Evolutionary conservation across 2,888 invertebrate genomes (phyloP).

Genomic region (Ennomos erosarius): DNA sequence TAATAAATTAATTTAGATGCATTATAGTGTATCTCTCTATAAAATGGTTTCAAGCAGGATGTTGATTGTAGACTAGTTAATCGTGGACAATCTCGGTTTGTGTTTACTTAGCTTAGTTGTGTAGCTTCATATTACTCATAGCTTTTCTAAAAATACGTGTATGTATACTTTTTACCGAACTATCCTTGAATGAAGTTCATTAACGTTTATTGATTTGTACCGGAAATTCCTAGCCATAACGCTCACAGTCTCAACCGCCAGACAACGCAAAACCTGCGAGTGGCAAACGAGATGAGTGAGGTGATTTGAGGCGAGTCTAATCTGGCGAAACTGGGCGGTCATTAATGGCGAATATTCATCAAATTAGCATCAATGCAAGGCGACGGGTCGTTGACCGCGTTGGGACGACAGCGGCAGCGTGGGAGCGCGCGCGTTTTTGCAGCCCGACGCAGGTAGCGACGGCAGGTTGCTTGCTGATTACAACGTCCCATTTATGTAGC

Average conservation of each 20-base stretch:
- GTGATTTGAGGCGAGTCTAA: slow-evolving; percentile 18
- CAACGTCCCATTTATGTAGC: slow-evolving; percentile 37
- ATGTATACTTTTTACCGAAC: background rate
- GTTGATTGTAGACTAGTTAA: too few species aligned
- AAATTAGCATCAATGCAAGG: slow-evolving; percentile 75
- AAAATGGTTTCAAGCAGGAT: too few species aligned
- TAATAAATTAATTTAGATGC: too few species aligned
- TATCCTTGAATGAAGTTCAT: background rate
- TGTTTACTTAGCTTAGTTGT: too few species aligned
- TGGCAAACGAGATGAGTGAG: background rate
- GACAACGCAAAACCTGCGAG: background rate
- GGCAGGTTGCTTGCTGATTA: slow-evolving; percentile 45
- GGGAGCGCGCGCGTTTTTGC: slow-evolving; percentile 76
- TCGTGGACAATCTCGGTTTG: too few species aligned
- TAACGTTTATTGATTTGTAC: background rate
- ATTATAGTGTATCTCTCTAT: too few species aligned
- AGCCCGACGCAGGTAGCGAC: slow-evolving; percentile 56
- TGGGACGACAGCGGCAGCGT: slow-evolving; percentile 52
- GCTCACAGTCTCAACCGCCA: background rate
- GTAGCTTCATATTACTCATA: too few species aligned
- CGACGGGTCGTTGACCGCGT: slow-evolving; percentile 61
- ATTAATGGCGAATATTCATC: slow-evolving; percentile 62
- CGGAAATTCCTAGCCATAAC: slow-evolving; percentile 12
- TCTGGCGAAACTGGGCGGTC: slow-evolving; percentile 30
- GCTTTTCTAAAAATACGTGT: background rate